Conservation (phyloP, 2,888 invertebrate genomes). For the Spisula solida region DNA sequence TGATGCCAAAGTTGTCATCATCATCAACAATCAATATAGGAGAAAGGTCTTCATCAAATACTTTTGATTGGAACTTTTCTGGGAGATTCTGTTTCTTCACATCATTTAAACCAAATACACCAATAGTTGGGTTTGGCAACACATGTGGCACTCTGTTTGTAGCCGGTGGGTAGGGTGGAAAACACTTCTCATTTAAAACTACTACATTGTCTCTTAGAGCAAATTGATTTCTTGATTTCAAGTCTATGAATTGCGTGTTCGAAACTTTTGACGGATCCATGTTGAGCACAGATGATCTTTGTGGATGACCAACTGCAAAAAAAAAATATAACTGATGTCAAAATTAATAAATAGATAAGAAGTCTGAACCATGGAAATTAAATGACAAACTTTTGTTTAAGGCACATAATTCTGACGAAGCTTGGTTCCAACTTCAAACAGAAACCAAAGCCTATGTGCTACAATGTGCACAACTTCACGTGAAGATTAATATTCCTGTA, state of each 20-base stretch:
- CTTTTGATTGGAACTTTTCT: neutral
- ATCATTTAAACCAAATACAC: neutral
- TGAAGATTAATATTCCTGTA: too few species aligned
- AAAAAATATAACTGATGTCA: neutral
- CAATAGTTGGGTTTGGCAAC: constrained; percentile 1
- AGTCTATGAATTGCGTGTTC: neutral
- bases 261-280: constrained; percentile 16
- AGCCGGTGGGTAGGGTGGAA: neutral
- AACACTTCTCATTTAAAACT: neutral
- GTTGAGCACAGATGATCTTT: neutral
- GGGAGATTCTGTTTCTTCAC: neutral
- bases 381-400: too few species aligned
- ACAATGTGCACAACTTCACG: too few species aligned
- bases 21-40: neutral
- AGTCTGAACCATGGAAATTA: too few species aligned
- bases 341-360: neutral
- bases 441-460: too few species aligned
- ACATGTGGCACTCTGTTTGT: neutral
- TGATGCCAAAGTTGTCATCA: constrained; percentile 23
- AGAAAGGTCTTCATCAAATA: constrained; percentile 26
- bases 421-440: too few species aligned
- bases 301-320: neutral
- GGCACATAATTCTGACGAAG: too few species aligned
- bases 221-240: neutral
- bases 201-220: neutral